phyloP scores from a whole-genome alignment of 2,797 vertebrate species.

The Tachyglossus aculeatus region DNA sequence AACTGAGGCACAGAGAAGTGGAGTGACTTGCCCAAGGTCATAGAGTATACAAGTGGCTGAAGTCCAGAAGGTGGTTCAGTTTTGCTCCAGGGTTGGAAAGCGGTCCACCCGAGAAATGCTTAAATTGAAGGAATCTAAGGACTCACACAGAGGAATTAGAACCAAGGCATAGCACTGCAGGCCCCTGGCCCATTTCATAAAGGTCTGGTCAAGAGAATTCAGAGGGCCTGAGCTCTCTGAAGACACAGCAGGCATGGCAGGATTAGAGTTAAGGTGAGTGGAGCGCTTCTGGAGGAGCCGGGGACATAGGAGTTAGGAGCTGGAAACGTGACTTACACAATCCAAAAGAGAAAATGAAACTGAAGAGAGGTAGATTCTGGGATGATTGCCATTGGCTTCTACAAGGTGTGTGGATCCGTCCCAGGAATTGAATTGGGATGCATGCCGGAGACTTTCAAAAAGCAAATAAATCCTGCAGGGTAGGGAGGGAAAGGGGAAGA shows the following conservation, averaged over 20 bases:
- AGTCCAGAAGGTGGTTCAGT: too few species aligned
- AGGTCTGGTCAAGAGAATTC: not conserved
- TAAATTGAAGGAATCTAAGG: too few species aligned
- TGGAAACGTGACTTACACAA: not conserved
- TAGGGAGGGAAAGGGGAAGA: not conserved
- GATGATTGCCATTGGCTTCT: not conserved
- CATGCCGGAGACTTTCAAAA: not conserved
- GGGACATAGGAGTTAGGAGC: not conserved
- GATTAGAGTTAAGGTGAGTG: not conserved
- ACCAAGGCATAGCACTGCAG: too few species aligned
- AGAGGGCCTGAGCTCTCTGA: not conserved
- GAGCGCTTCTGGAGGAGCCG: not conserved
- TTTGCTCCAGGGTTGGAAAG: too few species aligned
- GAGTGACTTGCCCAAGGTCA: too few species aligned
- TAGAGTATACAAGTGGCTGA: too few species aligned
- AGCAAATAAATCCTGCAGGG: not conserved
- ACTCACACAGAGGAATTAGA: too few species aligned
- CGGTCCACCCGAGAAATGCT: too few species aligned
- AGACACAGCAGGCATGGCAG: not conserved
- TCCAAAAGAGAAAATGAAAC: not conserved
- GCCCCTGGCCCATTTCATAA: too few species aligned
- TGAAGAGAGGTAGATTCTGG: not conserved
- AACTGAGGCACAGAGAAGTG: too few species aligned
- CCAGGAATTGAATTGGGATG: not conserved
- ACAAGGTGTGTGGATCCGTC: not conserved